A percentile compares a stretch with the other conserved stretches of the same genome.
phyloP scores from a whole-genome alignment of 2,888 invertebrate genomes.

The Nomada ferruginata region DNA sequence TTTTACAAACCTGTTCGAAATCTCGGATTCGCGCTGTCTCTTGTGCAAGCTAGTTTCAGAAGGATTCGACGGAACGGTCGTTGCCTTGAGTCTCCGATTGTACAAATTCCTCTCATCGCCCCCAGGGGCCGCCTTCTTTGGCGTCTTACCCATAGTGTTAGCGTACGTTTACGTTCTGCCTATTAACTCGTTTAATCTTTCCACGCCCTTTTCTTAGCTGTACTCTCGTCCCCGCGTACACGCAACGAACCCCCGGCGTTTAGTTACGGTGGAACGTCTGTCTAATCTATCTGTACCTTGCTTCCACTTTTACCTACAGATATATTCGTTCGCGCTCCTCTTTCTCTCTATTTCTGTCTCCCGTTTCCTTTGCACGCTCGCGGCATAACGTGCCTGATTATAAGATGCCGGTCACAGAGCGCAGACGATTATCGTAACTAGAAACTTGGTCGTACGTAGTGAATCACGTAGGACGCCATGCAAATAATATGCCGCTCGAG shows the following conservation, averaged over 20 bases:
- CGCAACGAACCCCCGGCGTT: constrained; percentile 32
- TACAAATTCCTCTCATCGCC: constrained; percentile 81
- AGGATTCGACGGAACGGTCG: constrained; percentile 74
- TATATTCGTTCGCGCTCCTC: constrained; percentile 5
- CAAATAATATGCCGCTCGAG: constrained; percentile 26
- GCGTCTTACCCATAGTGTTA: constrained; percentile 78
- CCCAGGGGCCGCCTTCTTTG: constrained; percentile 81
- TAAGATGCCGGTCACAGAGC: neutral
- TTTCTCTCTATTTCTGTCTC: constrained; percentile 14
- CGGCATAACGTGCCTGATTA: constrained; percentile 5
- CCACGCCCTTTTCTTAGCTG: constrained; percentile 61
- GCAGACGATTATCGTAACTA: constrained; percentile 6
- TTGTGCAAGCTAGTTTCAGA: constrained; percentile 73
- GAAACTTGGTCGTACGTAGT: neutral
- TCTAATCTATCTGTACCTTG: constrained; percentile 52
- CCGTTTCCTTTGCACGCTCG: constrained; percentile 4
- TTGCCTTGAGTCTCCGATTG: constrained; percentile 78
- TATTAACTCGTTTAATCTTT: constrained; percentile 57
- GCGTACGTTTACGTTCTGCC: constrained; percentile 54
- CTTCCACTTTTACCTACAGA: constrained; percentile 29
- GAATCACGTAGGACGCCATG: constrained; percentile 57
- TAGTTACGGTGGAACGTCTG: constrained; percentile 19
- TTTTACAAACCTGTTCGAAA: constrained; percentile 79
- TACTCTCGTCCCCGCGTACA: constrained; percentile 43
- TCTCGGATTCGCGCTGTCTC: constrained; percentile 76